Conservation (phyloP, 30 jellyfish, hydroid and myxozoan species). For the Pelagia noctiluca region DNA sequence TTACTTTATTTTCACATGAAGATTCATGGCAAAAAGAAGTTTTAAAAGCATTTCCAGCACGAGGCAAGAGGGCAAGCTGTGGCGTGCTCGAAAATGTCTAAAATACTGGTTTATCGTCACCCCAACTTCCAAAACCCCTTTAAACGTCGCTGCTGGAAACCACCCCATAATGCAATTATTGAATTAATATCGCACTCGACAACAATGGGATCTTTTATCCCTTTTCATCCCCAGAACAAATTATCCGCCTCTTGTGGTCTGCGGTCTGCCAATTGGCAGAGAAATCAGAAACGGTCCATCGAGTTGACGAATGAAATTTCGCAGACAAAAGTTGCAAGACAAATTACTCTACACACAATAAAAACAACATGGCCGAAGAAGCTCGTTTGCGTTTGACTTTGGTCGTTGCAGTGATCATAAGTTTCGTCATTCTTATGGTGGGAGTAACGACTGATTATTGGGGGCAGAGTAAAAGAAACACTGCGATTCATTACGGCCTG, state of each 20-base stretch:
- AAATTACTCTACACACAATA: neutral
- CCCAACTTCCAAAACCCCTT: too few species aligned
- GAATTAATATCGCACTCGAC: too few species aligned
- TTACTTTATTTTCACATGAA: too few species aligned
- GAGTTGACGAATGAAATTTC: neutral
- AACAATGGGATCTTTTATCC: neutral
- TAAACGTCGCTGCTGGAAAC: too few species aligned
- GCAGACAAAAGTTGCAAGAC: neutral
- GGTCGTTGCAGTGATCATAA: constrained; percentile 41
- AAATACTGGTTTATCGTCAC: too few species aligned
- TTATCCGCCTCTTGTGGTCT: neutral
- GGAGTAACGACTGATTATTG: constrained; percentile 75
- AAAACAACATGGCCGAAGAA: constrained; percentile 21
- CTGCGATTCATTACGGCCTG: constrained; percentile 74
- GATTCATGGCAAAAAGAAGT: too few species aligned
- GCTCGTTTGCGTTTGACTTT: constrained; percentile 53
- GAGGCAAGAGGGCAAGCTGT: too few species aligned
- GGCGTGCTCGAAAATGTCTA: too few species aligned
- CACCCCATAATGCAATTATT: too few species aligned
- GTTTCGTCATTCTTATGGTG: constrained; percentile 54
- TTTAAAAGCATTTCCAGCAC: too few species aligned
- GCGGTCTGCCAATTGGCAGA: neutral
- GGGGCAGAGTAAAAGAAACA: constrained; percentile 64
- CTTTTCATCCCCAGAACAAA: neutral
- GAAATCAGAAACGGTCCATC: neutral